These are phyloP conservation scores for Fragum fragum DNA, from an alignment of 2,888 invertebrate genomes.

Conservation along the genomic window DNA sequence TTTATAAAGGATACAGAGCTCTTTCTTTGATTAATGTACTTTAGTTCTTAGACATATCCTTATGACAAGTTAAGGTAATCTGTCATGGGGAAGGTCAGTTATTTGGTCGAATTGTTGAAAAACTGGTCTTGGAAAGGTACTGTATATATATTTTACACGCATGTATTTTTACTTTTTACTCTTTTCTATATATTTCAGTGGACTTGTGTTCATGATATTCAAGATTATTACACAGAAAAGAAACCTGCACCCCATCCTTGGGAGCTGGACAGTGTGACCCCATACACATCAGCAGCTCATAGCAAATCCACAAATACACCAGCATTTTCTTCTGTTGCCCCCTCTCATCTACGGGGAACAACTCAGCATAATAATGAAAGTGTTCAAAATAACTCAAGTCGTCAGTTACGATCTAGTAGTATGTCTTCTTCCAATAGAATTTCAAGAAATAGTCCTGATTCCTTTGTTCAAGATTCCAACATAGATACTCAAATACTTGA, in stretches of 20 bases:
- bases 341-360: conserved; percentile 44
- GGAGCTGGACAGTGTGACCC: conserved; percentile 58
- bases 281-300: conserved; percentile 66
- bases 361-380: conserved; percentile 1
- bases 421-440: background rate
- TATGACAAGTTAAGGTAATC: too few species aligned
- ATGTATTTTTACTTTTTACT: too few species aligned
- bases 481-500: background rate
- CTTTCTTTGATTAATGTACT: too few species aligned
- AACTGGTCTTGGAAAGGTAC: too few species aligned
- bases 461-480: background rate
- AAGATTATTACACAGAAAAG: conserved; percentile 83
- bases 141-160: too few species aligned
- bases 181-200: too few species aligned
- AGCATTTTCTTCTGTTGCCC: conserved; percentile 66
- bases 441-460: background rate
- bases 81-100: too few species aligned
- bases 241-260: conserved; percentile 34
- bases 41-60: too few species aligned
- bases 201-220: conserved; percentile 98
- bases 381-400: conserved; percentile 19
- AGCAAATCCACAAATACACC: conserved; percentile 69
- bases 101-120: too few species aligned
- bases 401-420: conserved; percentile 14
- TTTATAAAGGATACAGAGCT: too few species aligned